A percentile compares a stretch with the other conserved stretches of the same genome.
phyloP scores from a whole-genome alignment of 2,797 vertebrate species.

The Tokudaia muenninki region DNA sequence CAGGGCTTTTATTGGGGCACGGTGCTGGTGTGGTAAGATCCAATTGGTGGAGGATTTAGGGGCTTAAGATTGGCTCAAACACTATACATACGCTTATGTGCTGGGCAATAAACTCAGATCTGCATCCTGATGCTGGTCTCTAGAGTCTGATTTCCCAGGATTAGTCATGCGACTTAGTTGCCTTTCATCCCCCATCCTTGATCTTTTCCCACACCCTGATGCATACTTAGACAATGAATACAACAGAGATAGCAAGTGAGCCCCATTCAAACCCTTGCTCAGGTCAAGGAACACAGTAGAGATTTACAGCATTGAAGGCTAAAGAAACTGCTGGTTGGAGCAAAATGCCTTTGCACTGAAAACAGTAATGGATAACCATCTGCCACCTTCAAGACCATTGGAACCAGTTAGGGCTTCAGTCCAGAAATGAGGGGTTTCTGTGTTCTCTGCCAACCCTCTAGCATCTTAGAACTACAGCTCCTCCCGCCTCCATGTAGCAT shows the following conservation, averaged over 20 bases:
- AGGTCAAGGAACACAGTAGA: neutral
- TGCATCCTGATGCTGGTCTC: neutral
- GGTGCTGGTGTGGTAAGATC: neutral
- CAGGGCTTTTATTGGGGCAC: neutral
- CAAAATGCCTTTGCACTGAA: neutral
- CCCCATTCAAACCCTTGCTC: neutral
- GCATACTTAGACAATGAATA: slow-evolving; percentile 93
- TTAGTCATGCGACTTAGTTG: neutral
- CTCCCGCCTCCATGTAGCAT: too few relatives aligned
- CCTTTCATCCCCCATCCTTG: neutral
- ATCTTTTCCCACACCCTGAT: slow-evolving; percentile 81
- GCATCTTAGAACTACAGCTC: neutral
- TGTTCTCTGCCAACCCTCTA: rapidly evolving
- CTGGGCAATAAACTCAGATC: neutral
- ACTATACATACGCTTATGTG: neutral
- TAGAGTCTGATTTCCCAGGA: neutral
- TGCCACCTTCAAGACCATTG: rapidly evolving
- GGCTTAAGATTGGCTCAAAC: neutral
- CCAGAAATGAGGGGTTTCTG: neutral
- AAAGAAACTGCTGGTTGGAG: too few relatives aligned
- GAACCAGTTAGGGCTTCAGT: neutral
- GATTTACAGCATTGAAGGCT: neutral
- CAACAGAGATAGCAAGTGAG: slow-evolving; percentile 88
- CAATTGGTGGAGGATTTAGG: neutral
- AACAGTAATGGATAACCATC: neutral